Percentiles rank a stretch among this genome's conserved stretches.
Evolutionary conservation across 2,797 vertebrate genomes (phyloP).

Genomic region (Pteronotus mesoamericanus): DNA sequence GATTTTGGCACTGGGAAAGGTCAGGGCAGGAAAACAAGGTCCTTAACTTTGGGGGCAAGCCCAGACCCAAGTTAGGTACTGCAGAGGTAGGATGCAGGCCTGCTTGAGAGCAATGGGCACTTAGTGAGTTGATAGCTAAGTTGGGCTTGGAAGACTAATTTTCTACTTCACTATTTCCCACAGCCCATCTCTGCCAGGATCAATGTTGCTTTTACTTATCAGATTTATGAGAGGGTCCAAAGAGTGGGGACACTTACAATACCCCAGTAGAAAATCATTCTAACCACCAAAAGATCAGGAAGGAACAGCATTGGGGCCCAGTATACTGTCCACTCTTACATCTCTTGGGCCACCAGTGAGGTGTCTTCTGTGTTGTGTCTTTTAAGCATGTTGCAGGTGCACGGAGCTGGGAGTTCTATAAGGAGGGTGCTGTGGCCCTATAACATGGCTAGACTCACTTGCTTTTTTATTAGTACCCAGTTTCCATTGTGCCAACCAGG

Average conservation of each 20-base stretch:
- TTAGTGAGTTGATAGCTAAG: not conserved
- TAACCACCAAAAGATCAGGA: not conserved
- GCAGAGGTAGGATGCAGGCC: not conserved
- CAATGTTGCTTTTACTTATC: not conserved
- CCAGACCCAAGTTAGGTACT: fast-evolving
- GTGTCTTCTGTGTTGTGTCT: not conserved
- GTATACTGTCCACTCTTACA: not conserved
- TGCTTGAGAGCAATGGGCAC: not conserved
- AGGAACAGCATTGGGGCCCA: not conserved
- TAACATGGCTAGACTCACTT: not conserved
- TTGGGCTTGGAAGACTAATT: not conserved
- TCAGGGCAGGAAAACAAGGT: not conserved
- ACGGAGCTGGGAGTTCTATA: not conserved
- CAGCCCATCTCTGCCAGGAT: not conserved
- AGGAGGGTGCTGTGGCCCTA: not conserved
- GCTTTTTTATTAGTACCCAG: not conserved
- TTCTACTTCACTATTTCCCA: not conserved
- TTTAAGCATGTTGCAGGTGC: not conserved
- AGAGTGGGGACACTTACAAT: not conserved
- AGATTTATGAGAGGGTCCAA: not conserved
- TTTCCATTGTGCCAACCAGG: not conserved
- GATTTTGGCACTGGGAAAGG: not conserved
- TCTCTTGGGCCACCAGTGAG: not conserved
- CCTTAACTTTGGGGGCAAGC: not conserved
- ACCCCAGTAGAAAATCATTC: not conserved